These are phyloP conservation scores for Enteromius anoplus DNA, from an alignment of 2,797 vertebrate genomes.

Conservation along the genomic window DNA sequence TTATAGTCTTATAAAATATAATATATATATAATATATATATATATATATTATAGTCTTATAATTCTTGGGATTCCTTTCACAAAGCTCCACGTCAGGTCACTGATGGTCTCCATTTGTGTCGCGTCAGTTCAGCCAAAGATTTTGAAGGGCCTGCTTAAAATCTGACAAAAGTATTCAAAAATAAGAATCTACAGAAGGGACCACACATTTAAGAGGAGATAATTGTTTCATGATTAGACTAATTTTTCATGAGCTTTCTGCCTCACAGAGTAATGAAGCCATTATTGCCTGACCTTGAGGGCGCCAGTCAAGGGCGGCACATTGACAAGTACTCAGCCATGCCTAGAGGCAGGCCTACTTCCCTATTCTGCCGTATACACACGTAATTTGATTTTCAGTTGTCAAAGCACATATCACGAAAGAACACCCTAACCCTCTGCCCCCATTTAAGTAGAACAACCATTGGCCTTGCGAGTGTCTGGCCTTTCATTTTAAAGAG, in stretches of 20 bases:
- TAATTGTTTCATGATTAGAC: constrained; percentile 37
- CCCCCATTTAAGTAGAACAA: constrained; percentile 52
- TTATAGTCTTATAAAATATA: not conserved
- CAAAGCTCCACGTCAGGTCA: not conserved
- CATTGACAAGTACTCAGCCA: constrained; percentile 68
- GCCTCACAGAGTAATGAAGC: constrained; percentile 24
- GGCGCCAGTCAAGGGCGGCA: constrained; percentile 70
- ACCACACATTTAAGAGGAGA: constrained; percentile 4
- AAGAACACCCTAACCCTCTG: constrained; percentile 47
- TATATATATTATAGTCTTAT: no score
- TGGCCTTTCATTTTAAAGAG: constrained; percentile 38
- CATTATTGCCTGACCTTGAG: constrained; percentile 71
- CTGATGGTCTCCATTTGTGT: not conserved
- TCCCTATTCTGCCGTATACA: constrained; percentile 50
- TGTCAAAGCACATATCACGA: constrained; percentile 61
- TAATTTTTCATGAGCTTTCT: constrained; percentile 33
- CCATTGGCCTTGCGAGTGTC: constrained; percentile 41
- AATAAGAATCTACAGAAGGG: not conserved
- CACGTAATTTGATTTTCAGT: constrained; percentile 60
- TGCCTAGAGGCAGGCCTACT: constrained; percentile 68
- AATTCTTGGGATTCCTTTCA: not conserved
- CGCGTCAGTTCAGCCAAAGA: not conserved
- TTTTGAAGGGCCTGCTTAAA: not conserved
- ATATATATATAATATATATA: no score
- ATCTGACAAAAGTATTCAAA: constrained; percentile 15